Evolutionary conservation across 1,140 invertebrate genomes (phyloP).

Genomic region (Tenebrio molitor): DNA sequence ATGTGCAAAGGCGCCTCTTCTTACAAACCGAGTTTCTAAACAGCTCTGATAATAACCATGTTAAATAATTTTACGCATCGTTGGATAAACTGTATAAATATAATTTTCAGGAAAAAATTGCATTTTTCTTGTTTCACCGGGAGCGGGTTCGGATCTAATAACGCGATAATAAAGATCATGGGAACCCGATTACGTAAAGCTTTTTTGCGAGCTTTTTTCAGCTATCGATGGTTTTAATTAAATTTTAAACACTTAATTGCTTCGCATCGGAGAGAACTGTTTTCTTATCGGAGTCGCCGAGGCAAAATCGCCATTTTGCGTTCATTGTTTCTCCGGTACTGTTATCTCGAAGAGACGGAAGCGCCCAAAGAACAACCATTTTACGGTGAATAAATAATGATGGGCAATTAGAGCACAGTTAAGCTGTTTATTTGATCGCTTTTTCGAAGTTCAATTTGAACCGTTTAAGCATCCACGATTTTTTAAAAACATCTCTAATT

Average conservation of each 20-base stretch:
- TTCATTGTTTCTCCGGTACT: conserved; percentile 17
- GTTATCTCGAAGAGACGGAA: conserved; percentile 32
- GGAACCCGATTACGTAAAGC: conserved; percentile 8
- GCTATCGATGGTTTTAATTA: conserved; percentile 18
- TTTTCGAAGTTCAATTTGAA: conserved; percentile 25
- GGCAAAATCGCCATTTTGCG: background rate
- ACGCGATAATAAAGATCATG: conserved; percentile 33
- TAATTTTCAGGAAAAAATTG: conserved; percentile 45
- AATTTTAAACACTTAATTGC: conserved; percentile 34
- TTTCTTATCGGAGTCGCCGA: background rate
- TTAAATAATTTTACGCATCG: conserved; percentile 47
- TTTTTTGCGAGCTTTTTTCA: conserved; percentile 20
- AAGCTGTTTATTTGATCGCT: conserved; percentile 35
- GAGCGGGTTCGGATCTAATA: conserved; percentile 27
- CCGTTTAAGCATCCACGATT: conserved; percentile 16
- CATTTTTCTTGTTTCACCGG: conserved; percentile 37
- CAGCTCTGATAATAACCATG: conserved; percentile 35
- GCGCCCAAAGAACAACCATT: conserved; percentile 34
- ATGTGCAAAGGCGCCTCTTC: conserved; percentile 36
- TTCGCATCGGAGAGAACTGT: background rate
- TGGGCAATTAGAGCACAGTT: conserved; percentile 45
- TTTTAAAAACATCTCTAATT: conserved; percentile 18
- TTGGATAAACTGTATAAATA: conserved; percentile 45
- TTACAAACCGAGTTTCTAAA: conserved; percentile 32
- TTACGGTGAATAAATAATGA: conserved; percentile 44